Evolutionary conservation across 2,113 vertebrate genomes (phyloP).

Genomic region (Brachyhypopomus occidentalis): DNA sequence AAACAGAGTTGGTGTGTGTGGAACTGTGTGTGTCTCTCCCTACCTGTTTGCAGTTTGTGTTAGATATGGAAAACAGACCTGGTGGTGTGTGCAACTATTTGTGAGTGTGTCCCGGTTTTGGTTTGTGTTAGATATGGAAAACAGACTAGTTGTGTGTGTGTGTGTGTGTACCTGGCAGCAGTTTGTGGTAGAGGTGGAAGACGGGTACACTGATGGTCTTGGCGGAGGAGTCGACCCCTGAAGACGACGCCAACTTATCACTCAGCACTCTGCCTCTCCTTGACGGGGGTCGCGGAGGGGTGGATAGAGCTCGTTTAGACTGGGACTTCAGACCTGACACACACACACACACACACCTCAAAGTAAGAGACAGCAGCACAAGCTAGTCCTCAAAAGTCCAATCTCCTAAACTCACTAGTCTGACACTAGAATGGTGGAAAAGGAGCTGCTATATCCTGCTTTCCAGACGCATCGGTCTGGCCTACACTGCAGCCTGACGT

Average conservation of each 20-base stretch:
- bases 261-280: slow-evolving; percentile 90
- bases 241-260: slow-evolving; percentile 87
- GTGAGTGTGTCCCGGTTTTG: too few species aligned
- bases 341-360: slow-evolving; percentile 25
- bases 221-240: slow-evolving; percentile 85
- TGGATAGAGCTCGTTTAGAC: slow-evolving; percentile 93
- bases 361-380: neutral
- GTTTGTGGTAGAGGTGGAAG: slow-evolving; percentile 96
- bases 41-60: too few species aligned
- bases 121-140: too few species aligned
- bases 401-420: neutral
- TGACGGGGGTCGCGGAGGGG: slow-evolving; percentile 93
- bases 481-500: neutral
- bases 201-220: slow-evolving; percentile 97
- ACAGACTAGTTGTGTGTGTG: neutral
- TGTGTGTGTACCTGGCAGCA: slow-evolving; percentile 77
- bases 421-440: neutral
- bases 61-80: too few species aligned
- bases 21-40: too few species aligned
- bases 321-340: slow-evolving; percentile 92
- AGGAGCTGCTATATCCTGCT: neutral
- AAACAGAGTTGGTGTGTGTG: too few species aligned
- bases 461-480: neutral
- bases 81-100: too few species aligned
- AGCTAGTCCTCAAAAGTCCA: neutral